A percentile compares a stretch with the other conserved stretches of the same genome.
Conservation (phyloP, 2,113 vertebrate genomes). For the Syrrhaptes paradoxus region DNA sequence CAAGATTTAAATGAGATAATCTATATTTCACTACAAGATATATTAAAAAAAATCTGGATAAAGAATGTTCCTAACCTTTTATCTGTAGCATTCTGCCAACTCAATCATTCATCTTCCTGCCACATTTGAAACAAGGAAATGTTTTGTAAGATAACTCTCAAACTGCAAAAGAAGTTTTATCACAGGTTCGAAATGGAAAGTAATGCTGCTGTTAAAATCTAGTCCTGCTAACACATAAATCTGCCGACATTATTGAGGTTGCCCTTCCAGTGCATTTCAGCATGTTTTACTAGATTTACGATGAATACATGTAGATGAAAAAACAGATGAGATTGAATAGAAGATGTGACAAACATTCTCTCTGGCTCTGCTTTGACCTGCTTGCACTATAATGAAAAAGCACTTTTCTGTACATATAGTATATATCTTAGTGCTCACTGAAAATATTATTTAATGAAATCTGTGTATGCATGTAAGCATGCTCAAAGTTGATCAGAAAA, state of each 20-base stretch:
- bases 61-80: conserved; percentile 2
- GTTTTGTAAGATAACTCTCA: conserved; percentile 30
- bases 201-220: conserved; percentile 11
- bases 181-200: conserved; percentile 5
- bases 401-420: background rate
- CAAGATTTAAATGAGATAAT: background rate
- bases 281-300: conserved; percentile 26
- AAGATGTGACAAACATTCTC: conserved; percentile 31
- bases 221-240: conserved; percentile 9
- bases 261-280: conserved; percentile 10
- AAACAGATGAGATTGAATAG: conserved; percentile 27
- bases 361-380: background rate
- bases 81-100: background rate
- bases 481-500: background rate
- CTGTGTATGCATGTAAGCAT: background rate
- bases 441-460: background rate
- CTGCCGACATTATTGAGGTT: conserved; percentile 30
- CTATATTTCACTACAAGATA: background rate
- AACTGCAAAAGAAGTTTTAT: conserved; percentile 41
- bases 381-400: background rate
- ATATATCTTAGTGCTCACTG: background rate
- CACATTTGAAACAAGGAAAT: conserved; percentile 5
- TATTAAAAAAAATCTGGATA: background rate
- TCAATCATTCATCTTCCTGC: background rate
- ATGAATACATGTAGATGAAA: conserved; percentile 32